Percentiles rank a stretch among this genome's conserved stretches.
Conservation (phyloP, 2,888 invertebrate species). For the Balanococcus diminutus region DNA sequence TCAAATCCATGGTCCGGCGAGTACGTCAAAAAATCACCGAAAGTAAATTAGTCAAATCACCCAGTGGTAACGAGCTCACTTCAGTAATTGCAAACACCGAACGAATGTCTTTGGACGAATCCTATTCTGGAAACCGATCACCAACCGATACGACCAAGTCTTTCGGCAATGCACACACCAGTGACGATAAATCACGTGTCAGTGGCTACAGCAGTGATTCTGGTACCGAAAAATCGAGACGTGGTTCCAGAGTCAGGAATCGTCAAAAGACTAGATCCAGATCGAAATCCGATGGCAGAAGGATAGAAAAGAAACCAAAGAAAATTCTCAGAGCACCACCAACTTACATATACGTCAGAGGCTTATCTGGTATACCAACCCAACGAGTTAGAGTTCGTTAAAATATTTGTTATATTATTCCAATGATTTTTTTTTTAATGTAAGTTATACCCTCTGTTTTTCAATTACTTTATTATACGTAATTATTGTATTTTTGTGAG, state of each 20-base stretch:
- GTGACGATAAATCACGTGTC: not conserved
- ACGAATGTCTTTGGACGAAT: not conserved
- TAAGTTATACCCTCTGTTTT: conserved; percentile 13
- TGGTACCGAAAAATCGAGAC: conserved; percentile 13
- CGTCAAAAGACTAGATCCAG: conserved; percentile 13
- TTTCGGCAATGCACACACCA: not conserved
- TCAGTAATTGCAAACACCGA: not conserved
- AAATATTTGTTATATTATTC: not conserved
- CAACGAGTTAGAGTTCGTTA: conserved; percentile 35
- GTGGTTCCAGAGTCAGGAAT: conserved; percentile 6
- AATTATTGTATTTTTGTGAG: not conserved
- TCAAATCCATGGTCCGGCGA: conserved; percentile 21
- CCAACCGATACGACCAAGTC: not conserved
- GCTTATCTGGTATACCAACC: conserved; percentile 62
- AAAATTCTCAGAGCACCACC: conserved; percentile 61
- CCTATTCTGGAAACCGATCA: not conserved
- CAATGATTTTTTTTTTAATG: not conserved
- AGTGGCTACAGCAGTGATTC: conserved; percentile 39
- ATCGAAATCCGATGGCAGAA: conserved; percentile 29
- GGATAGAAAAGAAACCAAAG: conserved; percentile 65
- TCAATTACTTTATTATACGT: conserved; percentile 1
- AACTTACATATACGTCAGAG: conserved; percentile 59
- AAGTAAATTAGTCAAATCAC: conserved; percentile 32
- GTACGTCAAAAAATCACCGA: conserved; percentile 39
- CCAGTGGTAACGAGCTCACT: not conserved